Conservation (phyloP, 2,797 vertebrate genomes). For the Myioborus melanocephalus region DNA sequence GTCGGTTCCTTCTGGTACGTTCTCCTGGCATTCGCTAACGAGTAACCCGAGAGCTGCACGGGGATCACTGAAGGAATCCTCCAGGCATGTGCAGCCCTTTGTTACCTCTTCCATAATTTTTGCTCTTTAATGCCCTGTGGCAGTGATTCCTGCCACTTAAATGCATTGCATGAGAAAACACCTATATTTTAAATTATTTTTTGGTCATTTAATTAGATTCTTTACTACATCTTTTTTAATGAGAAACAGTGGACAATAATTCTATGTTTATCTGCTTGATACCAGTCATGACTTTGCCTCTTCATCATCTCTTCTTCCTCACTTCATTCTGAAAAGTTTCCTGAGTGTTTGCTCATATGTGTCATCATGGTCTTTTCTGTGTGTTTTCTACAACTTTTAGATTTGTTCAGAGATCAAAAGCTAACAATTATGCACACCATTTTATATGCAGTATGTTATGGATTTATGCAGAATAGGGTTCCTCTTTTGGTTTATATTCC, state of each 20-base stretch:
- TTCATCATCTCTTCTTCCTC: background rate
- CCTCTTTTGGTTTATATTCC: background rate
- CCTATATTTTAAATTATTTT: background rate
- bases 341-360: background rate
- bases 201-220: background rate
- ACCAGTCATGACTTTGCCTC: background rate
- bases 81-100: background rate
- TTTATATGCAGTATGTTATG: background rate
- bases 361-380: background rate
- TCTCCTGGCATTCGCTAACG: background rate
- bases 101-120: background rate
- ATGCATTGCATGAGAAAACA: background rate
- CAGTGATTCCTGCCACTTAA: background rate
- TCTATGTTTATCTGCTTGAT: background rate
- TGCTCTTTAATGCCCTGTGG: background rate
- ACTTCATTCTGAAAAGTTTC: background rate
- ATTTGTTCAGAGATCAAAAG: background rate
- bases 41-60: accelerated
- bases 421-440: background rate
- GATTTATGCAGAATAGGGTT: background rate
- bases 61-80: background rate
- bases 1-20: background rate
- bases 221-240: background rate
- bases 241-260: background rate
- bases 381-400: background rate